Percentiles rank a stretch among this genome's conserved stretches.
phyloP scores from a whole-genome alignment of 2,888 invertebrate genomes.

The Eupsilia transversa region DNA sequence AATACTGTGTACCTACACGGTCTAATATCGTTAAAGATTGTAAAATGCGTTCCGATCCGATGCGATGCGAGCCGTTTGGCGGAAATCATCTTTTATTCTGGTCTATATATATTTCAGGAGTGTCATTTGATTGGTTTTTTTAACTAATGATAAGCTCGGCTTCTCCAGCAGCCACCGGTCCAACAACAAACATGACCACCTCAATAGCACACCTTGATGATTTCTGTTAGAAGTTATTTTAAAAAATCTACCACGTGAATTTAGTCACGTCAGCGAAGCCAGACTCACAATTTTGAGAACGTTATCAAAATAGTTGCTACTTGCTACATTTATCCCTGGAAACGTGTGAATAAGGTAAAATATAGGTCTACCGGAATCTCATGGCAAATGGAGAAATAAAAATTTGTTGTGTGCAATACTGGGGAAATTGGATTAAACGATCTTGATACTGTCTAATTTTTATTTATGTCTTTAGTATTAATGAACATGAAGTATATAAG shows the following conservation, averaged over 20 bases:
- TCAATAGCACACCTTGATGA: neutral
- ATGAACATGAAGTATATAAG: no score
- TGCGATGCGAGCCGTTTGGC: no score
- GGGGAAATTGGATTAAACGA: no score
- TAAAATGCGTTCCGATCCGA: no score
- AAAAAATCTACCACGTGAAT: neutral
- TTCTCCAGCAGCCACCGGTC: neutral
- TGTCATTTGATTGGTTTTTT: neutral
- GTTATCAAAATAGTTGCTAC: neutral
- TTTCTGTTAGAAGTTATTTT: neutral
- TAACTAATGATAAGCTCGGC: neutral
- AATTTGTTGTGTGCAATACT: no score
- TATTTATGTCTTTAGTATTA: no score
- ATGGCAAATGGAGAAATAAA: no score
- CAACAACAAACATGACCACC: neutral
- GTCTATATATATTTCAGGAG: neutral
- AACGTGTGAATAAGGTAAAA: constrained; percentile 50
- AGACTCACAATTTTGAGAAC: neutral
- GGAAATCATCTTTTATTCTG: no score
- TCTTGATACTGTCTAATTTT: no score
- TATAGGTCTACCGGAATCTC: no score
- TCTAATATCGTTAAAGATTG: no score
- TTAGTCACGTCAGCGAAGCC: neutral
- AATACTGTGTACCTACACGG: no score
- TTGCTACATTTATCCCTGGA: constrained; percentile 15